phyloP scores from a whole-genome alignment of 2,797 vertebrate species.

The Oreortyx pictus region DNA sequence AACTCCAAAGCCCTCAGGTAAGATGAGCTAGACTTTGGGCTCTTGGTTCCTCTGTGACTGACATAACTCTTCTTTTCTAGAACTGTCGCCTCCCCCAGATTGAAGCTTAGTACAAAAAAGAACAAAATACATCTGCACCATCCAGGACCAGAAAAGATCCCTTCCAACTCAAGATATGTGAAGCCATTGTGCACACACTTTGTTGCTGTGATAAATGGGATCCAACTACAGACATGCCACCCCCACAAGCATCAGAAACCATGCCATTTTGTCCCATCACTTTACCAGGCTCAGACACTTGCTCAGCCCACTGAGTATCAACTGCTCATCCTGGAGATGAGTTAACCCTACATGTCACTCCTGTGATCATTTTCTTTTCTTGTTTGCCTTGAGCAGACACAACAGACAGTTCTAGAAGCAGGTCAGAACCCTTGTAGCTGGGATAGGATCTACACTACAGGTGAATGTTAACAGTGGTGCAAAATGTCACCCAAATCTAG shows the following conservation, averaged over 20 bases:
- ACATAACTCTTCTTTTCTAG: neutral
- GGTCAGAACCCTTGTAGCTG: neutral
- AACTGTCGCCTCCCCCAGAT: neutral
- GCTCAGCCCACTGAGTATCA: neutral
- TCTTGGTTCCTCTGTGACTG: neutral
- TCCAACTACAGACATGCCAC: neutral
- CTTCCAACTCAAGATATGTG: neutral
- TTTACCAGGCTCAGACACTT: neutral
- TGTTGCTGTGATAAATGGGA: neutral
- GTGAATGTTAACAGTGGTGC: neutral
- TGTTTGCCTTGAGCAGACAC: neutral
- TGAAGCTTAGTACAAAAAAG: neutral
- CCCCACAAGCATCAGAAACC: neutral
- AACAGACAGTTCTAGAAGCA: neutral
- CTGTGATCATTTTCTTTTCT: neutral
- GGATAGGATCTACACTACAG: accelerated
- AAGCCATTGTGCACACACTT: accelerated
- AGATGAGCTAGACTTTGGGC: neutral
- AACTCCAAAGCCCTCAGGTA: accelerated
- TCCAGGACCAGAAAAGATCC: neutral
- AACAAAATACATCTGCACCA: neutral
- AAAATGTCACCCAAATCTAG: neutral
- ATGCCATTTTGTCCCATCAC: accelerated
- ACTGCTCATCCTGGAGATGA: neutral
- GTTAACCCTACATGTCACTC: neutral